Evolutionary conservation across 37 sponge, comb jelly and placozoan genomes (phyloP).

Genomic region (Theonella swinhoei): DNA sequence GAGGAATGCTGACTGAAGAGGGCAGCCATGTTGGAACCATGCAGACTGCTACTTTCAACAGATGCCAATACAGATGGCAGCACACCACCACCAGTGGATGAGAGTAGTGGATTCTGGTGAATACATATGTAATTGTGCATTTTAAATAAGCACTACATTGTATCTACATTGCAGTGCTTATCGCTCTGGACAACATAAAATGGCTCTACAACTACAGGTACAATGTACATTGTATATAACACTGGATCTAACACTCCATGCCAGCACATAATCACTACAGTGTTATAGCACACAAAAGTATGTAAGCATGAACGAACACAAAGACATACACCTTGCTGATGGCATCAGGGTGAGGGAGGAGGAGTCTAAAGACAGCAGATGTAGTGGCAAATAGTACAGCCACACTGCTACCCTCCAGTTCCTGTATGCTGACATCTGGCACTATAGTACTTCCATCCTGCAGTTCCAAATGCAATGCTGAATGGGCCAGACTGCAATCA

Average conservation of each 20-base stretch:
- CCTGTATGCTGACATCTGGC: slow-evolving; percentile 35
- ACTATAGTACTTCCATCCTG: not conserved
- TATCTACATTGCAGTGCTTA: too few species aligned
- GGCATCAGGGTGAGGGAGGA: slow-evolving; percentile 55
- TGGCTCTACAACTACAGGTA: too few species aligned
- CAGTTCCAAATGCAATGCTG: slow-evolving; percentile 40
- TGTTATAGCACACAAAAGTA: too few species aligned
- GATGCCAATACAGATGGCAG: slow-evolving; percentile 60
- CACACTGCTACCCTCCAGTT: slow-evolving; percentile 18
- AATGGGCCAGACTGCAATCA: slow-evolving; percentile 27
- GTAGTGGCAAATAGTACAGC: slow-evolving; percentile 51
- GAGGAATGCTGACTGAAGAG: slow-evolving; percentile 2
- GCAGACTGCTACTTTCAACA: slow-evolving; percentile 22
- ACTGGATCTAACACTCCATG: too few species aligned
- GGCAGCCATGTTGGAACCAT: slow-evolving; percentile 28
- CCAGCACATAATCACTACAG: too few species aligned
- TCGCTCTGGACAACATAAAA: too few species aligned
- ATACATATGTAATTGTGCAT: not conserved
- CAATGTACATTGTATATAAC: too few species aligned
- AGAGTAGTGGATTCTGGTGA: slow-evolving; percentile 27
- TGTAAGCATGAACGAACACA: not conserved
- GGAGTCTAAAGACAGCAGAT: slow-evolving; percentile 43
- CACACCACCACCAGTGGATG: slow-evolving; percentile 13
- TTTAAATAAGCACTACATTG: too few species aligned
- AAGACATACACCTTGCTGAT: slow-evolving; percentile 29